These are phyloP conservation scores for Morinoia aosen DNA, from an alignment of 2,888 invertebrate genomes.

Conservation along the genomic window DNA sequence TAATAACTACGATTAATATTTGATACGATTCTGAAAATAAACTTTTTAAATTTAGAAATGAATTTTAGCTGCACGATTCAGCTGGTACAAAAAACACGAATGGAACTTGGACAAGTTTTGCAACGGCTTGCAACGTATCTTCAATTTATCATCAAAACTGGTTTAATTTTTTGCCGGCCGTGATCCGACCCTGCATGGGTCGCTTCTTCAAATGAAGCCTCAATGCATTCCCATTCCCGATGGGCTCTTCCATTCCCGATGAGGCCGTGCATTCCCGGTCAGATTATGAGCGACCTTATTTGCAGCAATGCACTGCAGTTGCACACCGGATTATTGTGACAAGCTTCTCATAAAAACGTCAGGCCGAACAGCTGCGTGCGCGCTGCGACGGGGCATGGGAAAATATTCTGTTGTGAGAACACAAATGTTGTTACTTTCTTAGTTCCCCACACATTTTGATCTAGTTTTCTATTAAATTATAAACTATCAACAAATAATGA, in stretches of 20 bases:
- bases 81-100: neutral
- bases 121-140: neutral
- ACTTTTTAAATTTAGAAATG: neutral
- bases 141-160: slow-evolving; percentile 3
- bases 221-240: slow-evolving; percentile 5
- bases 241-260: slow-evolving; percentile 19
- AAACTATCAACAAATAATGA: no score
- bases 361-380: neutral
- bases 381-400: no score
- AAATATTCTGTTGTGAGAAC: no score
- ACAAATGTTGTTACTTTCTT: no score
- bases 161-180: neutral
- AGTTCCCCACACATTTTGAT: no score
- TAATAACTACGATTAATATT: no score
- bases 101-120: neutral
- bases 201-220: neutral
- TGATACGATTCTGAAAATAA: neutral
- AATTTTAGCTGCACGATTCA: neutral
- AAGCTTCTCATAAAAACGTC: neutral
- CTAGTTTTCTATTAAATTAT: no score
- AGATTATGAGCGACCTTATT: slow-evolving; percentile 44
- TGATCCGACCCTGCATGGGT: neutral
- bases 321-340: slow-evolving; percentile 11
- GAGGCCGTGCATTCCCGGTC: slow-evolving; percentile 44
- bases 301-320: slow-evolving; percentile 17